Conservation (phyloP, 2,888 invertebrate genomes). For the Operophtera brumata region DNA sequence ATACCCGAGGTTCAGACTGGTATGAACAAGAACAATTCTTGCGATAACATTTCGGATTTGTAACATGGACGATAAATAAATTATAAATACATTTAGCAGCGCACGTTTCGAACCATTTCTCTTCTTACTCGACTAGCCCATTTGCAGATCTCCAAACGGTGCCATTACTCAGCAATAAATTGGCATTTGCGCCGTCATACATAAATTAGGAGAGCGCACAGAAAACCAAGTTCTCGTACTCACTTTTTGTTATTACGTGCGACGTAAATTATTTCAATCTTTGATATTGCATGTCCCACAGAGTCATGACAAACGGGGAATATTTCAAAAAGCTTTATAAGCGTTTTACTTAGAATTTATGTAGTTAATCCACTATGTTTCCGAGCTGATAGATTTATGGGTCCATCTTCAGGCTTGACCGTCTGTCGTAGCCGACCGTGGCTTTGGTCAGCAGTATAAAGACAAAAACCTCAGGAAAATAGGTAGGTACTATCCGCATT, state of each 20-base stretch:
- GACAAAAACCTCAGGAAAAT: constrained; percentile 24
- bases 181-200: constrained; percentile 80
- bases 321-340: constrained; percentile 19
- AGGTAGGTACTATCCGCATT: background rate
- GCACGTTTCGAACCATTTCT: constrained; percentile 75
- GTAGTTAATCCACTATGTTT: constrained; percentile 49
- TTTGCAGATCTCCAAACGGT: constrained; percentile 79
- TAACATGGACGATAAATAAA: constrained; percentile 73
- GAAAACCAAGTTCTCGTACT: constrained; percentile 70
- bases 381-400: constrained; percentile 49
- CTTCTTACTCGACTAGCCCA: constrained; percentile 77
- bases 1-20: constrained; percentile 36
- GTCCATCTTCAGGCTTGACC: constrained; percentile 37
- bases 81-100: constrained; percentile 78
- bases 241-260: constrained; percentile 57
- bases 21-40: constrained; percentile 52
- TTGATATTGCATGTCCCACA: constrained; percentile 29
- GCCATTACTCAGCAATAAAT: constrained; percentile 81
- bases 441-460: constrained; percentile 26
- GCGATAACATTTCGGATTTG: constrained; percentile 70
- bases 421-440: constrained; percentile 29
- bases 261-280: constrained; percentile 44
- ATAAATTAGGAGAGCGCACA: constrained; percentile 75
- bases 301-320: constrained; percentile 12
- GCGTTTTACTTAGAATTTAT: constrained; percentile 40